phyloP scores from a whole-genome alignment of 37 sponge, comb jelly and placozoan genomes.

The Crambe crambe region DNA sequence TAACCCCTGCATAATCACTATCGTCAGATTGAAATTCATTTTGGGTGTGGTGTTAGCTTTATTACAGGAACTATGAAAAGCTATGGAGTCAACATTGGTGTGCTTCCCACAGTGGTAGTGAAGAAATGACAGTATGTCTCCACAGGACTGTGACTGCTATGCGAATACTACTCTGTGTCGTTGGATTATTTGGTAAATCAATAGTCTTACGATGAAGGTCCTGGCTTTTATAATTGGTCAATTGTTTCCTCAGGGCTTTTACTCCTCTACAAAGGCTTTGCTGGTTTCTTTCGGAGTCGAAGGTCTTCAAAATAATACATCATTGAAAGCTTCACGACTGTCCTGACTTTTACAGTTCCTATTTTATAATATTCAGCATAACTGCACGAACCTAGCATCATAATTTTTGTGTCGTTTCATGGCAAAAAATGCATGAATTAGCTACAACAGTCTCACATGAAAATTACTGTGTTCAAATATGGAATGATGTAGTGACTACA shows the following conservation, averaged over 20 bases:
- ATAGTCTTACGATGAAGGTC: not conserved
- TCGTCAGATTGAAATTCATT: not conserved
- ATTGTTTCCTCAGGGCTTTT: constrained; percentile 12
- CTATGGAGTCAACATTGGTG: not conserved
- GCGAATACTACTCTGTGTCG: constrained; percentile 37
- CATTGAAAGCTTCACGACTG: no score
- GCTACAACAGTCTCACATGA: no score
- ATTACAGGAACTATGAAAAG: not conserved
- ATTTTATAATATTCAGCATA: no score
- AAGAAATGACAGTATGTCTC: constrained; percentile 6
- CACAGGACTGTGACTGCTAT: constrained; percentile 13
- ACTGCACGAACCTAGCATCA: no score
- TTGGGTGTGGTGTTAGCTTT: constrained; percentile 4
- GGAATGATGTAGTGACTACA: no score
- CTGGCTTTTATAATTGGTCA: not conserved
- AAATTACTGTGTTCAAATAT: no score
- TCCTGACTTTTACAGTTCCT: no score
- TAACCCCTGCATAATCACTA: not conserved
- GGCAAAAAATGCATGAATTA: no score
- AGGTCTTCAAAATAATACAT: not conserved
- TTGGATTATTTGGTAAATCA: constrained; percentile 57
- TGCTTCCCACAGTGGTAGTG: not conserved
- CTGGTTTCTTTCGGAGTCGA: not conserved
- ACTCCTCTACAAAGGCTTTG: constrained; percentile 21
- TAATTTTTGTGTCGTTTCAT: no score